Evolutionary conservation across 1,140 invertebrate species (phyloP), one percentile per base, ranked within the genome.

Genomic region (Cyclina sinensis): DNA sequence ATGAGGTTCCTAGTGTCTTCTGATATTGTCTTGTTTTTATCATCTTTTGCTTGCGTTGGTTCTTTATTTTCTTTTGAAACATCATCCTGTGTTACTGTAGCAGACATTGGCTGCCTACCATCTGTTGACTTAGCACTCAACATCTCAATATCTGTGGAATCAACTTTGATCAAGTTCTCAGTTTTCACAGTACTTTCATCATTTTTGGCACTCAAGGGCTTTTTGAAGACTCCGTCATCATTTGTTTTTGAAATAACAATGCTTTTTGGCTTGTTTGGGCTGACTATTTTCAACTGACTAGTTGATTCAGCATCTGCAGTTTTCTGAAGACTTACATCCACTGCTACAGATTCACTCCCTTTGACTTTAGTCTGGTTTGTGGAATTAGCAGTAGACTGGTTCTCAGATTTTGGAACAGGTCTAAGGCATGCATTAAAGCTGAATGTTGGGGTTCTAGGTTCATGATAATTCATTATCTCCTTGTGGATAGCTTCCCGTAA

Each of bases 1-100:
- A 95, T 92, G 46, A 92, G 86, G 16, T 91, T 94, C 83, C 94
- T 95, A 12, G 94, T 94, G 84, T 94, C 93, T 37, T 91, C 90
- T 27, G 94, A 94, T 21, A 94, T 93, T 43, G 93, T 94, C 39
- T 92, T 91, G 14, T 86, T 84, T 39, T 91, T 89, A 5, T 87
- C 54, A 62, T 89, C 87, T 21, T 78, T 84, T n/a, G 30, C 37
- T 21, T 62, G 74, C 18, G 35, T 30, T 24, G 86, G 62, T 4
- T 88, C 86, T 76, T 86, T 86, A 24, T 57, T 78, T 35, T 89
- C 88, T 24, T 89, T 79, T 0, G 35, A 37, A 14, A 73, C n/a
- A 30, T 70, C 70, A 30, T 80, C n/a, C 30, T 83, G 79, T 80
- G 88, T 43, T 57, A 78, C 84, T 39, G 39, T 65, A n/a, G 39